Base-by-base conservation (phyloP, 2,888 invertebrate species). In the Trichopria drosophilae region DNA sequence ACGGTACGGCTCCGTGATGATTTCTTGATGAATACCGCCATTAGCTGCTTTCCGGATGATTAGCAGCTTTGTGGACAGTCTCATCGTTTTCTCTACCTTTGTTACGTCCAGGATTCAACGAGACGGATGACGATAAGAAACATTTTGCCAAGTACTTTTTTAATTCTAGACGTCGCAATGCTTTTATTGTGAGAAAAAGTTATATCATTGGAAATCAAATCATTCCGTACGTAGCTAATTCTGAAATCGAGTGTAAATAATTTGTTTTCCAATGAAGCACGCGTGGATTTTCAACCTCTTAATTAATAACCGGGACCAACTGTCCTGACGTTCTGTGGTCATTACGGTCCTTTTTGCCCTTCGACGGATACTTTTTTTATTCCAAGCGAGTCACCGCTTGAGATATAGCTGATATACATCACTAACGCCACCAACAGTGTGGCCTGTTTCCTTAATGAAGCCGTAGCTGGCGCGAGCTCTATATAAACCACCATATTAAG, bases 261-360 rank as follows among this genome's bases (percentile, higher is more conserved):
- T 26, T n/a, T n/a, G 26, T 7, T 26, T 7, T 26, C n/a, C 7
- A 26, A 7, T 32, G 12, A n/a, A 32, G 10, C 20, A 26, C 51
- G 46, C 50, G 36, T n/a, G n/a, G n/a, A n/a, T n/a, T n/a, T n/a
- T n/a, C n/a, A n/a, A n/a, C n/a, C 62, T 60, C 65, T 72, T 71
- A 73, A 73, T 73, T 73, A 72, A 73, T 73, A 73, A 72, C 68
- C 63, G 55, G 64, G 66, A 63, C 72, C 32, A 72, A 74, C 72
- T 73, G 72, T 65, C 62, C 59, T 57, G 42, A 55, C 62, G 61
- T 61, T 65, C 32, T 35, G 70, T 68, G 67, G 68, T 73, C 71
- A 71, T 74, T 73, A 73, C 64, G 58, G 51, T 48, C 57, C 61
- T 65, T 68, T 67, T 70, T 65, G 65, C 65, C 57, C 55, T 51